A percentile compares a stretch with the other conserved stretches of the same genome.
phyloP scores from a whole-genome alignment of 1,140 invertebrate genomes.

The Drosophila santomea region DNA sequence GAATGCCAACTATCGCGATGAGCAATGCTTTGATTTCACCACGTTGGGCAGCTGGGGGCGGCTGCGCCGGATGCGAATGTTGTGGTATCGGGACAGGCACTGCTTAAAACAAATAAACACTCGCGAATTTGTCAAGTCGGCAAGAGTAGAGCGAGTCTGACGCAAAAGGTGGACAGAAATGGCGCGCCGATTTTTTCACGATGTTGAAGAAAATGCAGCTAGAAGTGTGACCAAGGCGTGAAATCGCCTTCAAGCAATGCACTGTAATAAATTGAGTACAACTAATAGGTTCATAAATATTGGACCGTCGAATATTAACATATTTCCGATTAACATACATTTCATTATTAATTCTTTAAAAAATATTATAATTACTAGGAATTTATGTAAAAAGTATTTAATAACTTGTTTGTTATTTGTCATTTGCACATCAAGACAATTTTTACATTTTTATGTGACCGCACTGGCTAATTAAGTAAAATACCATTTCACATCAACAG shows the following conservation, averaged over 20 bases:
- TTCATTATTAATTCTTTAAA: too few species aligned
- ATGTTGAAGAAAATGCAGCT: slow-evolving; percentile 10
- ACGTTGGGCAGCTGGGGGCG: slow-evolving; percentile 12
- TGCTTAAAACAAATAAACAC: slow-evolving; percentile 17
- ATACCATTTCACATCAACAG: too few species aligned
- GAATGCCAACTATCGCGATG: slow-evolving; percentile 2
- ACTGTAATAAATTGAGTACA: background rate
- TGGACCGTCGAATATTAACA: too few species aligned
- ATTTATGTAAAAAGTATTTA: too few species aligned
- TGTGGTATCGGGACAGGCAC: slow-evolving; percentile 4
- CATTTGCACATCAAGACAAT: too few species aligned
- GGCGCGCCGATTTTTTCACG: slow-evolving; percentile 52
- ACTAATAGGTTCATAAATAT: too few species aligned
- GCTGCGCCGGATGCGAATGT: background rate
- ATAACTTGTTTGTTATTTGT: too few species aligned
- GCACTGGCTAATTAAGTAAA: too few species aligned
- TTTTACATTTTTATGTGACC: too few species aligned
- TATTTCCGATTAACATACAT: too few species aligned
- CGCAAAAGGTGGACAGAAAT: slow-evolving; percentile 41
- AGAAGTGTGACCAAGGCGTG: slow-evolving; percentile 14
- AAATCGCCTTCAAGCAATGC: background rate
- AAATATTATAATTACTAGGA: too few species aligned
- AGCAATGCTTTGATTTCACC: slow-evolving; percentile 37
- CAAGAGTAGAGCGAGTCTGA: slow-evolving; percentile 21
- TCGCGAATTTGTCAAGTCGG: slow-evolving; percentile 13